phyloP scores from a whole-genome alignment of 2,113 vertebrate species.

The Eublepharis macularius region DNA sequence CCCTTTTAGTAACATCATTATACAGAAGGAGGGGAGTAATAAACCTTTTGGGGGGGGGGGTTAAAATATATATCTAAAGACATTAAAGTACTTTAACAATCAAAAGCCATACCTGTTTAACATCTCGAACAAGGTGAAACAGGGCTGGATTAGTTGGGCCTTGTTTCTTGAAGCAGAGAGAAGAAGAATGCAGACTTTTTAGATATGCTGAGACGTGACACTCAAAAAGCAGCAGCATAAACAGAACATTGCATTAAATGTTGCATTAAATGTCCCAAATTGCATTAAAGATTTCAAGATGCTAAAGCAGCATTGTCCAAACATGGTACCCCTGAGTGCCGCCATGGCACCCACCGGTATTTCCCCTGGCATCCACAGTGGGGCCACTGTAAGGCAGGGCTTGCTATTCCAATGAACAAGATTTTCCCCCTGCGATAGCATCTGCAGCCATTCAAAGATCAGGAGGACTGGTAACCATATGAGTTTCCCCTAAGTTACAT shows the following conservation, averaged over 20 bases:
- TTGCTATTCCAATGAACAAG: too few relatives aligned
- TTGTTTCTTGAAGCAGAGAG: slow-evolving; percentile 85
- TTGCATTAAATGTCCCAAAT: not conserved
- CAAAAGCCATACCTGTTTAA: slow-evolving; percentile 87
- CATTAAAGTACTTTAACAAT: not conserved
- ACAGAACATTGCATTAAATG: not conserved
- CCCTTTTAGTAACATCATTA: not conserved
- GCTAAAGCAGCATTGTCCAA: not conserved
- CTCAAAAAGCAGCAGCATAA: not conserved
- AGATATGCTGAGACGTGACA: not conserved
- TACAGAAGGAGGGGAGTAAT: not conserved
- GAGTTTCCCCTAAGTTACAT: too few relatives aligned
- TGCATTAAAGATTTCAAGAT: not conserved
- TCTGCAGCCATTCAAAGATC: too few relatives aligned
- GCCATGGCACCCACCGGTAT: too few relatives aligned
- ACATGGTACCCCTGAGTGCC: too few relatives aligned
- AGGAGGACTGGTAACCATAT: too few relatives aligned
- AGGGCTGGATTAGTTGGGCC: slow-evolving; percentile 92
- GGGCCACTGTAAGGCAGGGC: too few relatives aligned
- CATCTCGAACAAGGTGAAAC: slow-evolving; percentile 93
- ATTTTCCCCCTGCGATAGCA: too few relatives aligned
- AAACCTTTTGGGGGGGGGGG: not conserved
- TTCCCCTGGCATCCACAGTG: too few relatives aligned
- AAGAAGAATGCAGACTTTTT: not conserved
- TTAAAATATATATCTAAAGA: not conserved